Evolutionary conservation across 2,113 vertebrate species (phyloP).

Genomic region (Sterrhoptilus dennistouni): DNA sequence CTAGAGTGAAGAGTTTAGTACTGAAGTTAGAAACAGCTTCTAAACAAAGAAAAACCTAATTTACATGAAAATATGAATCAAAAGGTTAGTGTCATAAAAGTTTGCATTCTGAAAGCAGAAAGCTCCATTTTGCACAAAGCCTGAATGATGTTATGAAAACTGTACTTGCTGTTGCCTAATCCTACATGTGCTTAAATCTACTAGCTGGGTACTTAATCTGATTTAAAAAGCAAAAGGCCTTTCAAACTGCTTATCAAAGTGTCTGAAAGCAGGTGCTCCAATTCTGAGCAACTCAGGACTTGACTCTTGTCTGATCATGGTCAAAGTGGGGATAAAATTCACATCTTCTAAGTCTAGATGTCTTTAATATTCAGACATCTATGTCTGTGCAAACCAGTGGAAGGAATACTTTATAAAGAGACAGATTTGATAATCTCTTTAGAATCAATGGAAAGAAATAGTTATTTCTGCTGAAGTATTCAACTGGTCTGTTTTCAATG

Average conservation of each 20-base stretch:
- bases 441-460: not conserved
- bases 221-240: not conserved
- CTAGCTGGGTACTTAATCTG: not conserved
- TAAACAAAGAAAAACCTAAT: not conserved
- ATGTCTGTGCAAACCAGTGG: not conserved
- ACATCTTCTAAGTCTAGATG: not conserved
- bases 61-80: not conserved
- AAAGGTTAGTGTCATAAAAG: not conserved
- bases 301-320: not conserved
- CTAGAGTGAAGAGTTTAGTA: not conserved
- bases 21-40: not conserved
- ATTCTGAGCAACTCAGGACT: not conserved
- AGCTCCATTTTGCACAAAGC: not conserved
- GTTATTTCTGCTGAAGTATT: not conserved
- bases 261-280: not conserved
- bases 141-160: not conserved
- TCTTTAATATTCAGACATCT: not conserved
- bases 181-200: not conserved
- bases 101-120: not conserved
- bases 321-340: not conserved
- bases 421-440: not conserved
- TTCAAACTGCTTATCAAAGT: not conserved
- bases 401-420: not conserved
- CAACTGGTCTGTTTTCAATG: conserved; percentile 7
- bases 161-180: not conserved